Percentiles rank a stretch among this genome's conserved stretches.
These are phyloP conservation scores for Meloidogyne exigua DNA, from an alignment of 1,140 invertebrate genomes.

Conservation along the genomic window DNA sequence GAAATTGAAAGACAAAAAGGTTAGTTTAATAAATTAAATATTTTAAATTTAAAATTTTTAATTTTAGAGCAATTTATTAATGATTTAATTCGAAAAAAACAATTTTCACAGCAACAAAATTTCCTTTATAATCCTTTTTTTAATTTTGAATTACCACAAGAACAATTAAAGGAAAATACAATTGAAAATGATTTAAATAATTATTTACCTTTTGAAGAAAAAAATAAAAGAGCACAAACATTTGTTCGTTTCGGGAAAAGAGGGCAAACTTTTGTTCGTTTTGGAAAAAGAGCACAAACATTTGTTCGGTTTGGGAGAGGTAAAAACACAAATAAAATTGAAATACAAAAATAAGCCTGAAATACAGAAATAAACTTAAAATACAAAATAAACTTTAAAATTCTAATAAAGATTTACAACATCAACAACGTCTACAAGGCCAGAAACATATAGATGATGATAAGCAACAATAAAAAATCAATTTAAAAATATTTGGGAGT, in stretches of 20 bases:
- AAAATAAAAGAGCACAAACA: slow-evolving; percentile 22
- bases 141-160: not conserved
- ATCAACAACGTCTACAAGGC: not conserved
- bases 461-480: not conserved
- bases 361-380: too few relatives aligned
- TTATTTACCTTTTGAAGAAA: not conserved
- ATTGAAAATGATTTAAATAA: not conserved
- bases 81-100: not conserved
- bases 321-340: not conserved
- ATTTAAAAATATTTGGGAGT: not conserved
- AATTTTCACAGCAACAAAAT: not conserved
- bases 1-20: not conserved
- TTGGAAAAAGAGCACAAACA: slow-evolving; percentile 14
- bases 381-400: too few relatives aligned
- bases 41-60: not conserved
- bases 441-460: not conserved
- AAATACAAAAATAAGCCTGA: too few relatives aligned
- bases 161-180: not conserved
- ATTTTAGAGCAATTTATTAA: not conserved
- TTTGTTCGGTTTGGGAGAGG: not conserved
- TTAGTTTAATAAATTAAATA: not conserved
- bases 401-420: not conserved
- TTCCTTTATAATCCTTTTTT: not conserved
- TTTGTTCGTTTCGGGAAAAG: slow-evolving; percentile 57
- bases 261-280: slow-evolving; percentile 46